A percentile compares a stretch with the other conserved stretches of the same genome.
These are phyloP conservation scores for Caerostris extrusa DNA, from an alignment of 1,140 invertebrate species.

Conservation along the genomic window DNA sequence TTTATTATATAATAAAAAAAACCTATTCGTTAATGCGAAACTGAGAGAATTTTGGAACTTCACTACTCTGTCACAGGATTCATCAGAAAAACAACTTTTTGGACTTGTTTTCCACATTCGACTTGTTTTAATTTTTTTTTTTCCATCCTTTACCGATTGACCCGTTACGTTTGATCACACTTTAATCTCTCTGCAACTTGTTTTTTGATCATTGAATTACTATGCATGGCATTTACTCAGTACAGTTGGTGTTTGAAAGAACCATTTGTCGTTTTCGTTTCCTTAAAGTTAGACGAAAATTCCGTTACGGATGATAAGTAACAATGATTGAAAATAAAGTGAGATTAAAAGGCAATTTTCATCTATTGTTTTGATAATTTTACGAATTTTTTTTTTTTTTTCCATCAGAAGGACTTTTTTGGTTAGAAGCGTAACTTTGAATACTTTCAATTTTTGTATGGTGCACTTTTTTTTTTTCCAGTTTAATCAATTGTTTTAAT, in stretches of 20 bases:
- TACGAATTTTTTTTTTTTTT: background rate
- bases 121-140: constrained; percentile 31
- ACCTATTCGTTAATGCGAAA: background rate
- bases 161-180: constrained; percentile 50
- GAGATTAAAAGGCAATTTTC: constrained; percentile 3
- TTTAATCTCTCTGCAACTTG: constrained; percentile 32
- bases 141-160: constrained; percentile 46
- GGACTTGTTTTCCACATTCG: constrained; percentile 14
- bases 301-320: background rate
- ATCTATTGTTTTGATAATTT: background rate
- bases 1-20: constrained; percentile 11
- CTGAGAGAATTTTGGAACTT: background rate
- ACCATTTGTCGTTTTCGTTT: background rate
- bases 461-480: background rate
- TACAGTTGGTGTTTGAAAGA: background rate
- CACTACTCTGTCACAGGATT: background rate
- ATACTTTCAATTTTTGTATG: background rate
- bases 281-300: background rate
- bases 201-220: constrained; percentile 19
- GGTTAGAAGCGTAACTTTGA: background rate
- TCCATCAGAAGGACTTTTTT: background rate
- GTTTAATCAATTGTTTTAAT: background rate
- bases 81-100: background rate
- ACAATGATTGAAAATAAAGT: background rate
- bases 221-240: background rate